These are phyloP conservation scores for Conus canariensis DNA, from an alignment of 2,888 invertebrate species.

Conservation along the genomic window DNA sequence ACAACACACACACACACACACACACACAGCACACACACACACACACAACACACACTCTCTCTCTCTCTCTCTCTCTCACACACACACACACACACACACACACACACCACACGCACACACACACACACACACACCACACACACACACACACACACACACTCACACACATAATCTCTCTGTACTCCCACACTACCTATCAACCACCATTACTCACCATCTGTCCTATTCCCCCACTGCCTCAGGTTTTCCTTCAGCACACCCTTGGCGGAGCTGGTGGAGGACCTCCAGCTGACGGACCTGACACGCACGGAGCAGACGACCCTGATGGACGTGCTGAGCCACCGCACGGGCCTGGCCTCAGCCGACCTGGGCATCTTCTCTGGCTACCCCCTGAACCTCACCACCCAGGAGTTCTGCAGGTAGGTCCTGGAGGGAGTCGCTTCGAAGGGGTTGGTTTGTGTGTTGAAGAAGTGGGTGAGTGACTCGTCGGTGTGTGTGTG, in stretches of 20 bases:
- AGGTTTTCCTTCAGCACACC: neutral
- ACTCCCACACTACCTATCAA: no score
- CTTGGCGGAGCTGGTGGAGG: slow-evolving; percentile 26
- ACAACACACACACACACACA: no score
- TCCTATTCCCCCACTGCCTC: neutral
- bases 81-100: no score
- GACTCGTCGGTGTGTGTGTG: neutral
- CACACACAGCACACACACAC: no score
- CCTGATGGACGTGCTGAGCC: slow-evolving; percentile 38
- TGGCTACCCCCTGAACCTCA: slow-evolving; percentile 36
- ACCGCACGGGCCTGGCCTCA: slow-evolving; percentile 40
- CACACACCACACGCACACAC: no score
- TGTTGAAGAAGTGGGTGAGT: no score
- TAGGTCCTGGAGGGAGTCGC: neutral
- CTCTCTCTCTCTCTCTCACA: no score
- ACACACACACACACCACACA: no score
- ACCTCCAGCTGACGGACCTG: slow-evolving; percentile 28
- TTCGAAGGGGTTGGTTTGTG: neutral
- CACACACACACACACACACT: no score
- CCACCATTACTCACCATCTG: no score
- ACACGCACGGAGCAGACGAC: slow-evolving; percentile 30
- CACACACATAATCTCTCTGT: no score
- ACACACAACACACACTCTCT: no score
- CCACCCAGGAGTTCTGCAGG: slow-evolving; percentile 35
- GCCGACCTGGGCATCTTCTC: slow-evolving; percentile 42